Percentiles rank a stretch among this genome's conserved stretches.
Evolutionary conservation across 1,140 invertebrate species (phyloP).

Genomic region (Asobara japonica): DNA sequence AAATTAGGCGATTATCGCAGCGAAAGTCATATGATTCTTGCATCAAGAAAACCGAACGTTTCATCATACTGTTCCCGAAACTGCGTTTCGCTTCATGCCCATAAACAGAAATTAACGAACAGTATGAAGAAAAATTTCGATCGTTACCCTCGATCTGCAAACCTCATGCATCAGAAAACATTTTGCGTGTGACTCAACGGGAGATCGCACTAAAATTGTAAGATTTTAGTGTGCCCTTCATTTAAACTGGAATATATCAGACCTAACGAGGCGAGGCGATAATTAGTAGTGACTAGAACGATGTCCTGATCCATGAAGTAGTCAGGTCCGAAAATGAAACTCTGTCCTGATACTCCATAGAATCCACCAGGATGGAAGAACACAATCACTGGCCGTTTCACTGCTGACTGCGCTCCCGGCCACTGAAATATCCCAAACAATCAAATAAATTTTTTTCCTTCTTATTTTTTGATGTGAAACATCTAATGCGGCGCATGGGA

Average conservation of each 20-base stretch:
- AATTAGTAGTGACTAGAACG: slow-evolving; percentile 77
- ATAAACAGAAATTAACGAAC: too few species aligned
- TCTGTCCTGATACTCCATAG: slow-evolving; percentile 63
- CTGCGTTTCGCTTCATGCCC: too few species aligned
- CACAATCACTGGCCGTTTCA: slow-evolving; percentile 68
- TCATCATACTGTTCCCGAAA: too few species aligned
- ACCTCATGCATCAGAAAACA: too few species aligned
- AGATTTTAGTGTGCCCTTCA: neutral
- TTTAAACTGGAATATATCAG: neutral
- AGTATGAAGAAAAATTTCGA: too few species aligned
- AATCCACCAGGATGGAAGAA: slow-evolving; percentile 70
- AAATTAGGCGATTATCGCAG: too few species aligned
- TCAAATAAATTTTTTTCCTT: too few species aligned
- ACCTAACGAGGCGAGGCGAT: slow-evolving; percentile 71
- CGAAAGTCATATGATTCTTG: too few species aligned
- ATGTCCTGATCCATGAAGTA: slow-evolving; percentile 72
- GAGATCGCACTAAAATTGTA: neutral
- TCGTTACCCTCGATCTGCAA: too few species aligned
- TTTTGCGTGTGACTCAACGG: too few species aligned
- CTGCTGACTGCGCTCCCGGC: neutral
- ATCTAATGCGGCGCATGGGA: too few species aligned
- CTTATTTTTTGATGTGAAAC: neutral
- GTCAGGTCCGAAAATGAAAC: slow-evolving; percentile 68
- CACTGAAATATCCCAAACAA: neutral
- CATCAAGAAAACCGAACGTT: too few species aligned